Percentiles rank a stretch among this genome's conserved stretches.
These are phyloP conservation scores for Plutella xylostella DNA, from an alignment of 2,888 invertebrate species.

Conservation along the genomic window DNA sequence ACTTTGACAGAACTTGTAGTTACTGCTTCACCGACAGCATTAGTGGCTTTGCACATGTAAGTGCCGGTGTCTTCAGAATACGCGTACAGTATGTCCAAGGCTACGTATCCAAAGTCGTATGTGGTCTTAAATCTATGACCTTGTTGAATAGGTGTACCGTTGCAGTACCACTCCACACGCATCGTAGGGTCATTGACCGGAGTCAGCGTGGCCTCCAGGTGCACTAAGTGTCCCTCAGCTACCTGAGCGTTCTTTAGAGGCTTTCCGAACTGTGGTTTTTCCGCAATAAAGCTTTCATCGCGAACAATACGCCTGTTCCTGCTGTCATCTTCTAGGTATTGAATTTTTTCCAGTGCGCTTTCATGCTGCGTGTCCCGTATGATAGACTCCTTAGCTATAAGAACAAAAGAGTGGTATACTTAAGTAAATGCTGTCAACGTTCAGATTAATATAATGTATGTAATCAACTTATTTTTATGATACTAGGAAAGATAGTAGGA, in stretches of 20 bases:
- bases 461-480: too few relatives aligned
- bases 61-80: slow-evolving; percentile 97
- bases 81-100: slow-evolving; percentile 95
- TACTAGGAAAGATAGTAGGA: neutral
- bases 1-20: slow-evolving; percentile 92
- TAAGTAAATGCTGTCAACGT: too few relatives aligned
- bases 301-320: slow-evolving; percentile 77
- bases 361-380: slow-evolving; percentile 94
- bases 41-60: slow-evolving; percentile 96
- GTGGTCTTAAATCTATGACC: slow-evolving; percentile 97
- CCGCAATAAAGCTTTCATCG: slow-evolving; percentile 81
- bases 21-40: slow-evolving; percentile 95
- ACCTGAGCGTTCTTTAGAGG: slow-evolving; percentile 88
- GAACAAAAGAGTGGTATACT: slow-evolving; percentile 6
- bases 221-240: slow-evolving; percentile 88
- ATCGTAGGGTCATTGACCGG: slow-evolving; percentile 99
- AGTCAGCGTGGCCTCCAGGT: slow-evolving; percentile 93
- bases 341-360: slow-evolving; percentile 91
- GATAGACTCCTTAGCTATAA: slow-evolving; percentile 82
- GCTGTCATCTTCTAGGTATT: slow-evolving; percentile 89
- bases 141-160: slow-evolving; percentile 92
- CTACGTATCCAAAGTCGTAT: slow-evolving; percentile 97
- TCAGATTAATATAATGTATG: too few relatives aligned
- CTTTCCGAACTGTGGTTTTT: slow-evolving; percentile 91
- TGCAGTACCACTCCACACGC: slow-evolving; percentile 98